Evolutionary conservation across 2,888 invertebrate species (phyloP).

Genomic region (Coelogynopora nodosa): DNA sequence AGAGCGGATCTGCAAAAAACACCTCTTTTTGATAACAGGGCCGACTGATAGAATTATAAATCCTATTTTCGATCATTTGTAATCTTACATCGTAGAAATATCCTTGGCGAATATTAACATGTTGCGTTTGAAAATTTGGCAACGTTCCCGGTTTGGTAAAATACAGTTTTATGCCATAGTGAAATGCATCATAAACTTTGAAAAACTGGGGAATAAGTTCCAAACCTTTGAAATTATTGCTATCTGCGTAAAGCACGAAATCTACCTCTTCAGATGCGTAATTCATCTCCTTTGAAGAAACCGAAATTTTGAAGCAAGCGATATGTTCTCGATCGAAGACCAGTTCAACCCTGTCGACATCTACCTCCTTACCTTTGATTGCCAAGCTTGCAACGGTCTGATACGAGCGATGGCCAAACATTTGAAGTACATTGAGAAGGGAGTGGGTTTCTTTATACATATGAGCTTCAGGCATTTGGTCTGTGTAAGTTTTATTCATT

Average conservation of each 20-base stretch:
- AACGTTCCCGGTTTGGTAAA: not conserved
- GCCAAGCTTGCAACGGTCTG: not conserved
- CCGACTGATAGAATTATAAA: not conserved
- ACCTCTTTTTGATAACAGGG: not conserved
- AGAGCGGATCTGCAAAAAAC: not conserved
- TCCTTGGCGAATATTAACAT: not conserved
- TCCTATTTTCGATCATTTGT: not conserved
- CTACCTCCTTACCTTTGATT: not conserved
- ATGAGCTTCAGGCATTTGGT: not conserved
- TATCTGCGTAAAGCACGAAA: no score
- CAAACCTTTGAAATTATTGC: not conserved
- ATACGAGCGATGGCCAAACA: not conserved
- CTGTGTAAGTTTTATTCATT: not conserved
- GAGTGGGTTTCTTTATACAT: not conserved
- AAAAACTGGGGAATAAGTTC: no score
- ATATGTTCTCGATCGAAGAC: not conserved
- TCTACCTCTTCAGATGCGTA: no score
- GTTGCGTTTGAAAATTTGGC: not conserved
- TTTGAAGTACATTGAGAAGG: not conserved
- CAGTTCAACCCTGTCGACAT: not conserved
- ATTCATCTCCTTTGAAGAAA: not conserved
- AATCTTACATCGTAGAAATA: slow-evolving; percentile 9
- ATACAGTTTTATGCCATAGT: not conserved
- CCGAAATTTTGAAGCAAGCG: not conserved
- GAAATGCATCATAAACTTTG: not conserved